phyloP scores from a whole-genome alignment of 2,797 vertebrate species.

The Nyctalus aviator region DNA sequence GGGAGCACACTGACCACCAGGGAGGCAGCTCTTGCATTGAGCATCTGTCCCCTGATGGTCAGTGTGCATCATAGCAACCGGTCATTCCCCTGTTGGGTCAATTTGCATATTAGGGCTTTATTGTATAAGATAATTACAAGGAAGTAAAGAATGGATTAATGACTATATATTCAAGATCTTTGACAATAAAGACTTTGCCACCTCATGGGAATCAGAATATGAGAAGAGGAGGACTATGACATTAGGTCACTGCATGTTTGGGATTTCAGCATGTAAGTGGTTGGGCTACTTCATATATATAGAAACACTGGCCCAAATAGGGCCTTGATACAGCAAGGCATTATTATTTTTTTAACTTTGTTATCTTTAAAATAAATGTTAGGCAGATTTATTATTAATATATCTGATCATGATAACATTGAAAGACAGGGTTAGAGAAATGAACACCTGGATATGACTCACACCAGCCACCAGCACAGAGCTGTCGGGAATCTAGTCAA shows the following conservation, averaged over 20 bases:
- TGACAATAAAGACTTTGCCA: not conserved
- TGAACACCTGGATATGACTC: not conserved
- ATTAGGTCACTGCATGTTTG: not conserved
- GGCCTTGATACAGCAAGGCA: not conserved
- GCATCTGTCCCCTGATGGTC: no score
- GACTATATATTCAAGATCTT: not conserved
- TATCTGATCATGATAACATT: not conserved
- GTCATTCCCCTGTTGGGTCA: fast-evolving
- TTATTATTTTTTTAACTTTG: not conserved
- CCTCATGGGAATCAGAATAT: not conserved
- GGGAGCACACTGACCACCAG: no score
- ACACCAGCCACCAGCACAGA: not conserved
- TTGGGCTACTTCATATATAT: not conserved
- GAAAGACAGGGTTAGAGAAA: not conserved
- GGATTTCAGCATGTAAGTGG: not conserved
- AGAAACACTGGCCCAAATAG: not conserved
- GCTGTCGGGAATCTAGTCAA: not conserved
- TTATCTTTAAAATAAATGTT: conserved; percentile 25
- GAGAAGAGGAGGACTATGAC: not conserved
- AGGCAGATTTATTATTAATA: not conserved
- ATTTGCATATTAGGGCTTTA: no score
- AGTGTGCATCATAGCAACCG: no score
- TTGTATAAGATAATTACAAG: not conserved
- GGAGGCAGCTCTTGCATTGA: no score
- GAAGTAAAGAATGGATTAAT: conserved; percentile 34